Evolutionary conservation across 1,140 invertebrate species (phyloP), one percentile per base, ranked within the genome.

Genomic region (Cataglyphis hispanica): DNA sequence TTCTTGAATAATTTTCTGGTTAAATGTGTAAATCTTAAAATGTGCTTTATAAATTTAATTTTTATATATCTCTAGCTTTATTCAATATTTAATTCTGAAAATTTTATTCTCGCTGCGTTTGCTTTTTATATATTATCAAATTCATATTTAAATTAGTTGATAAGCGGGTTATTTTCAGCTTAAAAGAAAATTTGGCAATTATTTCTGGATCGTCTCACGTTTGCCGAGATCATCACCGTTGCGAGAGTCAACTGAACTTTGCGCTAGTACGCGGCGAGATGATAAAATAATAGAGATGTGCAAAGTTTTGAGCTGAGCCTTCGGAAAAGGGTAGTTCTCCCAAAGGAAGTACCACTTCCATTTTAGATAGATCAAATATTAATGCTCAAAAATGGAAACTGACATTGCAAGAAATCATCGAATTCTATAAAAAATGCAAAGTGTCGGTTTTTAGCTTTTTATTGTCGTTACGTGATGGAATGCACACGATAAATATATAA

Each of bases 221-320:
- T 81, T 81, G 78, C 78, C 34, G 78, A 72, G 67, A 72, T 83
- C 78, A 72, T 83, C 78, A 83, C n/a, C 56, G 11, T 70, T 83
- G 67, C 25, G n/a, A 31, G 53, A 74, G 53, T 46, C 37, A 16
- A 19, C 53, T 40, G 53, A 83, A 83, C 78, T 83, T 83, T 60
- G 78, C 53, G 34, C 25, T 58, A 60, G 43, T 58, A 63, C 22
- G 43, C 60, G 37, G 84, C n/a, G 40, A 53, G 60, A 74, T 84
- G 46, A 75, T 86, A 84, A 86, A 86, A 84, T 86, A 86, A 86
- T 84, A 84, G 63, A 64, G 85, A 74, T 66, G 67, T 84, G 46
- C 67, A 86, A 86, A 86, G 78, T 86, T 86, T 86, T 75, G 78
- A 75, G 80, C 60, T 72, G 85, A 86, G 64, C n/a, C n/a, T 84